A percentile compares a stretch with the other conserved stretches of the same genome.
phyloP scores from a whole-genome alignment of 1,140 invertebrate genomes.

The Drosophila bocqueti region DNA sequence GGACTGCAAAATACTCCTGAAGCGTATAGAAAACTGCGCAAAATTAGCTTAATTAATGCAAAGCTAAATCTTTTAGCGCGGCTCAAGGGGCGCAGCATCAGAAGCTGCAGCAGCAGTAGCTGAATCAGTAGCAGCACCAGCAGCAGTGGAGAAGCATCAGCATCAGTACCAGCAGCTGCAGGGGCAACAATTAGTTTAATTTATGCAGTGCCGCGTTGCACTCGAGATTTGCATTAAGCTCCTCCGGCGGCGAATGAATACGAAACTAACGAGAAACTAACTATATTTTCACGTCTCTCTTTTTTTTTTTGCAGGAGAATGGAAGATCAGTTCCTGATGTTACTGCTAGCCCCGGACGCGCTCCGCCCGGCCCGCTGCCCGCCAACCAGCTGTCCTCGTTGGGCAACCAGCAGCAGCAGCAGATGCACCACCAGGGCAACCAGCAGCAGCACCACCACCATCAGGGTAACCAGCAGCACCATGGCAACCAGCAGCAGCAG shows the following conservation, averaged over 20 bases:
- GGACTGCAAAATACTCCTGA: background rate
- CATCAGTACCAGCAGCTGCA: conserved; percentile 3
- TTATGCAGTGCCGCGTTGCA: conserved; percentile 65
- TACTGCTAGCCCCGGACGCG: conserved; percentile 93
- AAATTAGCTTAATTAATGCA: conserved; percentile 77
- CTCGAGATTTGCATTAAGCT: conserved; percentile 63
- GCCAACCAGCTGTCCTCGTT: conserved; percentile 86
- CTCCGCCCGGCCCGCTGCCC: conserved; percentile 88
- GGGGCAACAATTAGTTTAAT: conserved; percentile 64
- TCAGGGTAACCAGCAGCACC: conserved; percentile 47
- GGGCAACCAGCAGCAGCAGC: conserved; percentile 84
- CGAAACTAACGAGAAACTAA: conserved; percentile 30
- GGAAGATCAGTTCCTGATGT: conserved; percentile 94
- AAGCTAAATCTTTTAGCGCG: conserved; percentile 71
- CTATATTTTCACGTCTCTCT: conserved; percentile 32
- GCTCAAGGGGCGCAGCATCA: conserved; percentile 47
- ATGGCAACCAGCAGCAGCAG: conserved; percentile 78
- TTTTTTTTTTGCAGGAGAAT: conserved; percentile 89
- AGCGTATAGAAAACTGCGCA: conserved; percentile 26
- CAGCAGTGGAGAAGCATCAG: background rate
- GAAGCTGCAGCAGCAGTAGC: background rate
- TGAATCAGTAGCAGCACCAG: conserved; percentile 7
- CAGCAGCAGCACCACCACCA: conserved; percentile 73
- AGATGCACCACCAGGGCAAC: conserved; percentile 74
- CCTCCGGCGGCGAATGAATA: conserved; percentile 34